phyloP scores from a whole-genome alignment of 2,888 invertebrate genomes.

The Campoplex capitator region DNA sequence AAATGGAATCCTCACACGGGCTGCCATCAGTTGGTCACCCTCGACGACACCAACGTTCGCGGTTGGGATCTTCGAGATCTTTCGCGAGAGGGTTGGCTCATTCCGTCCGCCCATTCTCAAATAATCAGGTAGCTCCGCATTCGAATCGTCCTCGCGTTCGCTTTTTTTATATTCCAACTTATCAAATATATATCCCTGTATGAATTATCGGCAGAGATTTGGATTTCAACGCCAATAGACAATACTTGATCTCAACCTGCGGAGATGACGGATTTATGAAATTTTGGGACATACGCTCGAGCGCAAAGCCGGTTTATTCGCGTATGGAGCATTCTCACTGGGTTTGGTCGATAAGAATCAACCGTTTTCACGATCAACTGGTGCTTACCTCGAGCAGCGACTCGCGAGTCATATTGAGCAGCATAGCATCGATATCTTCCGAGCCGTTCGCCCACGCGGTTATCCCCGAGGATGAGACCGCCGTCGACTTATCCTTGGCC shows the following conservation, averaged over 20 bases:
- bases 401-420: slow-evolving; percentile 94
- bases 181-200: too few relatives aligned
- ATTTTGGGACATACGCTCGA: slow-evolving; percentile 97
- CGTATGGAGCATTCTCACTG: slow-evolving; percentile 95
- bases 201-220: slow-evolving; percentile 88
- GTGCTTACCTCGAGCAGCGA: slow-evolving; percentile 97
- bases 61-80: slow-evolving; percentile 95
- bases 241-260: slow-evolving; percentile 96
- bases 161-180: too few relatives aligned
- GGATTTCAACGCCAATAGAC: slow-evolving; percentile 99
- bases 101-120: slow-evolving; percentile 95
- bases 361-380: slow-evolving; percentile 98
- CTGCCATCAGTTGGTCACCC: slow-evolving; percentile 93
- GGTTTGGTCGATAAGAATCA: slow-evolving; percentile 98
- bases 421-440: slow-evolving; percentile 94
- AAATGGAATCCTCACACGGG: slow-evolving; percentile 99
- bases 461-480: slow-evolving; percentile 84
- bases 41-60: slow-evolving; percentile 93
- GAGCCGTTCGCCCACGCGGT: slow-evolving; percentile 89
- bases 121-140: slow-evolving; percentile 87
- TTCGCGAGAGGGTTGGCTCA: slow-evolving; percentile 91
- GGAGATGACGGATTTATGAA: slow-evolving; percentile 98
- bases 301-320: slow-evolving; percentile 91
- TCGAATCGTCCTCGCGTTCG: too few relatives aligned
- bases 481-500: not conserved